Evolutionary conservation across 2,797 vertebrate genomes (phyloP).

Genomic region (Anabacerthia variegaticeps): DNA sequence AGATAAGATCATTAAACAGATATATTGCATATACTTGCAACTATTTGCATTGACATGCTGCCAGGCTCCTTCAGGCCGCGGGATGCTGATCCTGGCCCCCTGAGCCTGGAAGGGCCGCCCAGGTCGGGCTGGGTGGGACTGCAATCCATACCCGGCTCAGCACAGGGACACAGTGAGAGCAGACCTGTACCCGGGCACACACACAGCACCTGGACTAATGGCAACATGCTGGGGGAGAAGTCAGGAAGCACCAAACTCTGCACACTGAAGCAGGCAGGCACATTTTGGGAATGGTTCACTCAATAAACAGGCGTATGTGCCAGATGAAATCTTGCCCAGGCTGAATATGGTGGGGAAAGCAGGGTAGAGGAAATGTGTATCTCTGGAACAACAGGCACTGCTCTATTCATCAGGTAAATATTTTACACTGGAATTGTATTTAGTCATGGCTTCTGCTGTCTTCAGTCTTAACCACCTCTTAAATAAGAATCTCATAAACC

Average conservation of each 20-base stretch:
- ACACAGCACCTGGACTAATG: not conserved
- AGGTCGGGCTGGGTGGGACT: rapidly evolving
- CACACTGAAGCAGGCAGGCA: not conserved
- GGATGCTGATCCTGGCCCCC: not conserved
- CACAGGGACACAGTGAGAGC: rapidly evolving
- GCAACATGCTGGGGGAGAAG: not conserved
- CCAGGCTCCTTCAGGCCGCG: not conserved
- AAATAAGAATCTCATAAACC: not conserved
- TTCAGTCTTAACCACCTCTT: not conserved
- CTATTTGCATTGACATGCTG: not conserved
- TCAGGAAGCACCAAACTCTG: not conserved
- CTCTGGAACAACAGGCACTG: not conserved
- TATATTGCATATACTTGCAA: not conserved
- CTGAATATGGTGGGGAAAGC: not conserved
- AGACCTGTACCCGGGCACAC: not conserved
- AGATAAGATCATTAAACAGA: not conserved
- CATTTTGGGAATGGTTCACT: not conserved
- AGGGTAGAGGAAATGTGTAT: not conserved
- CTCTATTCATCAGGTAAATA: not conserved
- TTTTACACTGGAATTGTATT: not conserved
- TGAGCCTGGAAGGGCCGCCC: rapidly evolving
- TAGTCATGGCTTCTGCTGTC: not conserved
- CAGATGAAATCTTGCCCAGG: not conserved
- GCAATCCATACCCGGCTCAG: not conserved
- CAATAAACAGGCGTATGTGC: not conserved